phyloP scores from a whole-genome alignment of 2,888 invertebrate species.

The Rotaria macrura region DNA sequence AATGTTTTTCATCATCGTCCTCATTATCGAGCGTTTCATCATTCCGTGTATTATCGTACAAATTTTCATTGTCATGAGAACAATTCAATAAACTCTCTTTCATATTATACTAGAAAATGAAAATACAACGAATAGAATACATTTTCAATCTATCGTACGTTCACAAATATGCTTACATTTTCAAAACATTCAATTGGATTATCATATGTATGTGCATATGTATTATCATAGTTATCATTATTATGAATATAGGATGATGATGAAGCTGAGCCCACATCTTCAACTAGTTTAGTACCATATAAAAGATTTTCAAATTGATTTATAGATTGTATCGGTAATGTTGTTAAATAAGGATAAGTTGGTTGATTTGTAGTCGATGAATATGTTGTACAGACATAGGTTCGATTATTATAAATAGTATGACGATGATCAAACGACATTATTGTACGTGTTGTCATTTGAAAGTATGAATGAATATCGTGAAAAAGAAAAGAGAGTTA shows the following conservation, averaged over 20 bases:
- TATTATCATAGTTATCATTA: neutral
- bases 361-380: neutral
- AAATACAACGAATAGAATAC: neutral
- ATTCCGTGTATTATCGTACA: neutral
- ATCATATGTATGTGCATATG: neutral
- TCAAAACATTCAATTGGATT: neutral
- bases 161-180: neutral
- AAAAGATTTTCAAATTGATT: neutral
- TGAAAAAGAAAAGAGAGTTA: neutral
- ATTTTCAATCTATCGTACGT: no score
- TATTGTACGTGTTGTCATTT: neutral
- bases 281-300: neutral
- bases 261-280: neutral
- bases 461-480: neutral
- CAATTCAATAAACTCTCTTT: neutral
- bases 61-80: neutral
- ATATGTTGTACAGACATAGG: neutral
- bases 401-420: neutral
- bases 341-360: neutral
- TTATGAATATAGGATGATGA: neutral
- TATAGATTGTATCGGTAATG: neutral
- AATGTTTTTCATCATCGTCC: neutral
- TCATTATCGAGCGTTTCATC: no score
- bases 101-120: neutral
- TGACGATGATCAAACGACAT: neutral